phyloP scores from a whole-genome alignment of 2,888 invertebrate genomes.

The Germaria angustata region DNA sequence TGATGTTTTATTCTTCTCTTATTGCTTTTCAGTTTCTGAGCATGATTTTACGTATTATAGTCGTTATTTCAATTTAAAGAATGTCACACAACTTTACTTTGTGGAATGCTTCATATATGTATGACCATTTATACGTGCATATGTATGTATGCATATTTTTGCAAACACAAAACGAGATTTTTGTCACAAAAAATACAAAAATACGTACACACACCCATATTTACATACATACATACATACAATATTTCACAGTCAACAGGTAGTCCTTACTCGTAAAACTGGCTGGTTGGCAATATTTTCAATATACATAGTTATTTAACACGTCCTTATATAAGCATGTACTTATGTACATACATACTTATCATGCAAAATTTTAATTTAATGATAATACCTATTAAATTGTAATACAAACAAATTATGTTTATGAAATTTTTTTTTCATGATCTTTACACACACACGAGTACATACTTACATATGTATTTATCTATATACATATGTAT shows the following conservation, averaged over 20 bases:
- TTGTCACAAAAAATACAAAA: slow-evolving; percentile 29
- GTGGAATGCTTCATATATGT: not conserved
- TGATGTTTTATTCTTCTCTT: not conserved
- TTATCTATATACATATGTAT: too few species aligned
- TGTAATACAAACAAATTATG: not conserved
- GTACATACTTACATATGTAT: not conserved
- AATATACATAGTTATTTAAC: not conserved
- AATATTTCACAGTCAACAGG: slow-evolving; percentile 33
- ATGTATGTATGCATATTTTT: not conserved
- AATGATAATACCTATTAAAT: not conserved
- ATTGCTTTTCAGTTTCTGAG: not conserved
- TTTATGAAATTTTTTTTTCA: too few species aligned
- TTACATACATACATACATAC: not conserved
- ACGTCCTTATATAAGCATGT: not conserved
- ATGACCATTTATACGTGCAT: not conserved
- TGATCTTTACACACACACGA: not conserved
- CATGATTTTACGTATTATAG: not conserved
- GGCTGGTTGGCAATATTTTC: slow-evolving; percentile 25
- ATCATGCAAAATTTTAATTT: not conserved
- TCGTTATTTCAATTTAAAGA: slow-evolving; percentile 48
- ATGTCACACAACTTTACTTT: slow-evolving; percentile 50
- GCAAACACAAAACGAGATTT: slow-evolving; percentile 40
- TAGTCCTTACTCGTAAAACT: slow-evolving; percentile 16
- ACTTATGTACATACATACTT: not conserved
- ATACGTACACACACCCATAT: not conserved